Evolutionary conservation across 2,797 vertebrate species (phyloP), one percentile per base, ranked within the genome.

Genomic region (Antrozous pallidus): DNA sequence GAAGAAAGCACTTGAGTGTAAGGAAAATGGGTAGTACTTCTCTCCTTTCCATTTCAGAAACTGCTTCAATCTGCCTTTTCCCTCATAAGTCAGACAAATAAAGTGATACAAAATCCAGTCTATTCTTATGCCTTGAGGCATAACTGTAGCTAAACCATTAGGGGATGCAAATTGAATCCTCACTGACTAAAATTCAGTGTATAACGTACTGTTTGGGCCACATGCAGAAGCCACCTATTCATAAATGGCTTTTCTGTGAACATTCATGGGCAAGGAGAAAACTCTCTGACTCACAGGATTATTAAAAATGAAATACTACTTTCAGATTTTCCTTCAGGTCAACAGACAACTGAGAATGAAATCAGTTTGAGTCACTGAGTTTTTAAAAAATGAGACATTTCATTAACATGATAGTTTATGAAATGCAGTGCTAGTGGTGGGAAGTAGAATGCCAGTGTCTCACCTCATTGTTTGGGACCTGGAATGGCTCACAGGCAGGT

Each of bases 41-140:
- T 77, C 51, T 94, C 79, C 75, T 56, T 78, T 79, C 77, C 75
- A 95, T 63, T 94, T 78, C 77, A 93, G 88, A 78, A 91, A 67
- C 56, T 24, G 45, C 38, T 90, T 90, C 93, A 63, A 45, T 86
- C 83, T 78, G 70, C 63, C 77, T 89, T 78, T 70, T 77, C 83
- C 56, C 79, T 42, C 79, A 36, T 74, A 91, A 94, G 69, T 94
- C 88, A 94, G 77, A 94, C 91, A 96, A 94, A 91, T 79, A 93
- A 96, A 96, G 69, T 51, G 88, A 82, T 75, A 94, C 89, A 94
- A 94, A 91, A 95, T 84, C 94, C 81, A 67, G 92, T 74, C 91
- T 94, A 49, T 65, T 88, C 86, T 56, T 49, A 24, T 94, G 96
- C 95, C 95, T 96, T 36, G 71, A 96, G 96, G 96, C 96, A 93